Conservation (phyloP, 2,113 vertebrate genomes). For the Echinops telfairi region DNA sequence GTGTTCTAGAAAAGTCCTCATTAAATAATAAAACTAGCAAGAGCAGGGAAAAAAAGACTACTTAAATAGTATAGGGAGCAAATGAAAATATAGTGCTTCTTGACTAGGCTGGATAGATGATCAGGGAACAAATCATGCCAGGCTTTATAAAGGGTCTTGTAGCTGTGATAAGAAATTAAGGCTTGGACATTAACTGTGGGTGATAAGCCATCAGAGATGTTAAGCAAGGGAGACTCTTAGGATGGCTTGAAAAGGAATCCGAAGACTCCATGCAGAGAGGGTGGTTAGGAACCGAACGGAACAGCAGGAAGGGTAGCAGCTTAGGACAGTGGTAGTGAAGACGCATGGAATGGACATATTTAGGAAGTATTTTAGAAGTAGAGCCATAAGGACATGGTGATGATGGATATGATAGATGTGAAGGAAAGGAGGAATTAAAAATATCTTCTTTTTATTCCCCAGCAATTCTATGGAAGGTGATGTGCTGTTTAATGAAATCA, state of each 20-base stretch:
- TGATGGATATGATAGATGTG: not conserved
- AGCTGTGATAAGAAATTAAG: not conserved
- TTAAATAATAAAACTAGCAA: too few species aligned
- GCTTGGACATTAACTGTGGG: too few species aligned
- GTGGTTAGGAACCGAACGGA: too few species aligned
- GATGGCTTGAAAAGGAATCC: too few species aligned
- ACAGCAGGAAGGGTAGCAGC: not conserved
- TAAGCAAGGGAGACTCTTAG: too few species aligned
- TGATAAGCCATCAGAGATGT: too few species aligned
- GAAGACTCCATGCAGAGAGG: too few species aligned
- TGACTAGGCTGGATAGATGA: not conserved
- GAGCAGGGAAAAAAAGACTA: too few species aligned
- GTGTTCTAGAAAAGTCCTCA: too few species aligned
- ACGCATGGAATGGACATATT: not conserved
- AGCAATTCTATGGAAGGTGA: not conserved
- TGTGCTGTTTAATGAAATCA: not conserved
- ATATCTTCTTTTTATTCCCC: not conserved
- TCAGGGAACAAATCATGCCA: not conserved
- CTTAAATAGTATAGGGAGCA: not conserved
- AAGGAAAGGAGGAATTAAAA: not conserved
- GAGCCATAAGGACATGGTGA: not conserved
- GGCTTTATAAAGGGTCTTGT: not conserved
- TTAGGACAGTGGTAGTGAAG: not conserved
- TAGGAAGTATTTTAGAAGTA: slow-evolving; percentile 7
- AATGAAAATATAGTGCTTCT: not conserved